phyloP scores from a whole-genome alignment of 2,797 vertebrate genomes.

The Diceros bicornis region DNA sequence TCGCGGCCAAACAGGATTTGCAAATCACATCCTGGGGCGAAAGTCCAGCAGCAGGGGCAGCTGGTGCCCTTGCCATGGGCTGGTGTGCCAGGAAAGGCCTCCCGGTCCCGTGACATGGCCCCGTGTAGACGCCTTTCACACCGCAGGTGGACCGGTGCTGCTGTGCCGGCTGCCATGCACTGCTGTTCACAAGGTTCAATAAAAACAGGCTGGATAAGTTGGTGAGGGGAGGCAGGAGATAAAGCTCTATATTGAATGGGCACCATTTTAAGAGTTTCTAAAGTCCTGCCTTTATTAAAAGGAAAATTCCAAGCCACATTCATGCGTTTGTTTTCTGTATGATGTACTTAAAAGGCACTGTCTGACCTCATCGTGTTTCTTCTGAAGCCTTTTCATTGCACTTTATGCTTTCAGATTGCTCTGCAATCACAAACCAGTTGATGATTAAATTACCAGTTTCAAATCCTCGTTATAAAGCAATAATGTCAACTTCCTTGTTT shows the following conservation, averaged over 20 bases:
- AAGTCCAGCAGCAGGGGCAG: not conserved
- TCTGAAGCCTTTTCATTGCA: not conserved
- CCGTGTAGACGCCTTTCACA: not conserved
- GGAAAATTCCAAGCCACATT: not conserved
- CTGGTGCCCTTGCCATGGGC: not conserved
- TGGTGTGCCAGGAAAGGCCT: not conserved
- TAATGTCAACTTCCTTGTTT: conserved; percentile 63
- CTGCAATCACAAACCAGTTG: conserved; percentile 48
- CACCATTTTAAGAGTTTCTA: conserved; percentile 1
- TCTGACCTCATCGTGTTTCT: conserved; percentile 40
- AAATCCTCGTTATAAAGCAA: conserved; percentile 65
- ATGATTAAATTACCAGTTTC: conserved; percentile 74
- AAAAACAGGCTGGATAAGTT: not conserved
- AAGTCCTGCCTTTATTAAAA: not conserved
- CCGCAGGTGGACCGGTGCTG: not conserved
- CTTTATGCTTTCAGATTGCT: conserved; percentile 52
- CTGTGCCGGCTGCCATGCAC: too few species aligned
- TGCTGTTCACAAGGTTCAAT: not conserved
- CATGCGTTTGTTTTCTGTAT: not conserved
- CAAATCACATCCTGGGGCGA: not conserved
- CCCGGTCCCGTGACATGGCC: accelerated
- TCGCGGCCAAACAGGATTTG: not conserved
- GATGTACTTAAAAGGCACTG: not conserved
- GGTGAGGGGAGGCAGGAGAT: not conserved
- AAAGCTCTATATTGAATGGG: not conserved